Evolutionary conservation across 2,797 vertebrate species (phyloP), one percentile per base, ranked within the genome.

Genomic region (Valencia hispanica): DNA sequence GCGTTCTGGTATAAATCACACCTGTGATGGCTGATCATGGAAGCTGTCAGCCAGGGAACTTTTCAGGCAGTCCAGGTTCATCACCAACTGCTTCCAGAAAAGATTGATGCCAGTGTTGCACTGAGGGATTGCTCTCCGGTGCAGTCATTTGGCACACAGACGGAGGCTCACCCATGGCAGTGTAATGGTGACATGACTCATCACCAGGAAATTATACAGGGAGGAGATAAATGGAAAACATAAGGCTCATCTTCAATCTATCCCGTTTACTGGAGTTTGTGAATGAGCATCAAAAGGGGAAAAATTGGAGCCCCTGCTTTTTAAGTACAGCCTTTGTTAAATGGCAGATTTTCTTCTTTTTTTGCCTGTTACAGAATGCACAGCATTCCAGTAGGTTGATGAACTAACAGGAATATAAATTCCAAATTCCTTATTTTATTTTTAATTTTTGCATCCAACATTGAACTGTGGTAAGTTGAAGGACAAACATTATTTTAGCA

Each of bases 21-120:
- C 84, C 87, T 89, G 90, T 91, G 91, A 92, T 81, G 88, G 90
- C 88, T 88, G 92, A 92, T 93, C 88, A 89, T 91, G 89, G 85
- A 84, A 81, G 79, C 91, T 91, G 91, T 94, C 93, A 91, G 80
- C 90, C 88, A 73, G 77, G 81, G 81, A 85, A 88, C 84, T 88
- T 91, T 90, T 88, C 92, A 92, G 89, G 87, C 91, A 84, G 79
- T 73, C 79, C 74, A 78, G 87, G 84, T 89, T 90, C 90, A 92
- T 85, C 86, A 77, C 71, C 84, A 82, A 86, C 79, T 69, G 86
- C 88, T 87, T 86, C 88, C 85, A 69, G 87, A 84, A 72, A 83
- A 92, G 92, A 93, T 93, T 91, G 89, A 93, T 94, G 89, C 87
- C 79, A 41, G 80, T 55, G 72, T 82, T 61, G 72, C 47, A 36